These are phyloP conservation scores for Limulus polyphemus DNA, from an alignment of 2,888 invertebrate genomes.

Conservation along the genomic window DNA sequence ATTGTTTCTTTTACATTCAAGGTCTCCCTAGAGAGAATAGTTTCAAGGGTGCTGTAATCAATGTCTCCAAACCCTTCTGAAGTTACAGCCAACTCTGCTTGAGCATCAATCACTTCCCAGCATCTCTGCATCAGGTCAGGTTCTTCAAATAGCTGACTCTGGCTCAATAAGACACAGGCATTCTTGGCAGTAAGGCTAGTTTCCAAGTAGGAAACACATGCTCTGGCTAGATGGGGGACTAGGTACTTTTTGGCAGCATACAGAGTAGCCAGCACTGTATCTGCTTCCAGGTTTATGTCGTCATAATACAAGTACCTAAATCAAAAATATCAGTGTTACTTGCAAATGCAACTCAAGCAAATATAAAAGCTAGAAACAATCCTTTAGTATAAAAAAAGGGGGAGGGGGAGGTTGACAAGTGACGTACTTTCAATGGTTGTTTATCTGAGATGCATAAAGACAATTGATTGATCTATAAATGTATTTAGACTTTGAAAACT, in stretches of 20 bases:
- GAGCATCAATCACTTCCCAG: conserved; percentile 94
- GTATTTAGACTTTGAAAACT: no score
- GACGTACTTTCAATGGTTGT: no score
- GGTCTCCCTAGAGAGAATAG: conserved; percentile 80
- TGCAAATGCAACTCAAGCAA: no score
- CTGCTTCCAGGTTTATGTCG: conserved; percentile 87
- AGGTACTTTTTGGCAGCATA: conserved; percentile 96
- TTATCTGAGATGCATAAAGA: no score
- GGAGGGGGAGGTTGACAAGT: no score
- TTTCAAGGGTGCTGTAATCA: conserved; percentile 80
- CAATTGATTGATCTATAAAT: no score
- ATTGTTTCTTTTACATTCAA: conserved; percentile 81
- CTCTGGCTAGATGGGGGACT: conserved; percentile 81
- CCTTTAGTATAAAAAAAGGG: no score
- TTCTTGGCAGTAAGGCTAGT: conserved; percentile 91
- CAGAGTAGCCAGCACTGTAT: conserved; percentile 82
- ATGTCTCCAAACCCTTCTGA: conserved; percentile 94
- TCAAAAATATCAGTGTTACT: neutral
- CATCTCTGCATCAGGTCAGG: conserved; percentile 91
- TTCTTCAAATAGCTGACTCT: conserved; percentile 84
- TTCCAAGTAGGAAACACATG: conserved; percentile 89
- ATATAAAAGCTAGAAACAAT: no score
- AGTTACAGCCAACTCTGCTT: conserved; percentile 90
- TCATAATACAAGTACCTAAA: conserved; percentile 88
- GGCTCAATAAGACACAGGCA: conserved; percentile 86